Evolutionary conservation across 1,140 invertebrate genomes (phyloP), one percentile per base, ranked within the genome.

Genomic region (Zaprionus tsacasi): DNA sequence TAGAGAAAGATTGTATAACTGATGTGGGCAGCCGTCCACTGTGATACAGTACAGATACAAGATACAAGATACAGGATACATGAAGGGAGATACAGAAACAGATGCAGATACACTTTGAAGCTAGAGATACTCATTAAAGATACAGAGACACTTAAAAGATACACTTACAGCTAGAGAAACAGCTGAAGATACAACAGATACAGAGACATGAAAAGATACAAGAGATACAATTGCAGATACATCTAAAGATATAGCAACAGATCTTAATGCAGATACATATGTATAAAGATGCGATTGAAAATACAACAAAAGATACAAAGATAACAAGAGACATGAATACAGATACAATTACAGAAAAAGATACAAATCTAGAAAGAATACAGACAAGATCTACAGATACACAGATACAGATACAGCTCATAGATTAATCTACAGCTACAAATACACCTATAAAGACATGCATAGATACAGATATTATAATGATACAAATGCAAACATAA

Each of bases 21-120:
- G 36, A 74, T 25, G 71, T 74, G 66, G 66, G 50, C 58, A 74
- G 66, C 71, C 66, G 71, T 74, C 74, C 69, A 76, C 69, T 63
- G 68, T 72, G 69, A 72, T 70, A 66, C 68, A 71, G 35, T 27
- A 61, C 59, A 64, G 27, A 50, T 15, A 70, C 50, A 70, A 64
- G 27, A 58, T 27, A 64, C 50, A 70, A n/a, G n/a, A n/a, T n/a
- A n/a, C n/a, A n/a, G n/a, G 6, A 54, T 38, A 61, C 58, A 65
- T 33, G 25, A 30, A 64, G n/a, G 2, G n/a, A 45, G 1, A 54
- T 54, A 15, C 5, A 27, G 6, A 55, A 30, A 64, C 45, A 40
- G 5, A 45, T 15, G 10, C 36, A 38, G 36, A 38, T 38, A 38
- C 36, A 38, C 8, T 15, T 15, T 45, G n/a, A 30, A 60, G 17